Evolutionary conservation across 1,140 invertebrate species (phyloP), one percentile per base, ranked within the genome.

Genomic region (Proales similis): DNA sequence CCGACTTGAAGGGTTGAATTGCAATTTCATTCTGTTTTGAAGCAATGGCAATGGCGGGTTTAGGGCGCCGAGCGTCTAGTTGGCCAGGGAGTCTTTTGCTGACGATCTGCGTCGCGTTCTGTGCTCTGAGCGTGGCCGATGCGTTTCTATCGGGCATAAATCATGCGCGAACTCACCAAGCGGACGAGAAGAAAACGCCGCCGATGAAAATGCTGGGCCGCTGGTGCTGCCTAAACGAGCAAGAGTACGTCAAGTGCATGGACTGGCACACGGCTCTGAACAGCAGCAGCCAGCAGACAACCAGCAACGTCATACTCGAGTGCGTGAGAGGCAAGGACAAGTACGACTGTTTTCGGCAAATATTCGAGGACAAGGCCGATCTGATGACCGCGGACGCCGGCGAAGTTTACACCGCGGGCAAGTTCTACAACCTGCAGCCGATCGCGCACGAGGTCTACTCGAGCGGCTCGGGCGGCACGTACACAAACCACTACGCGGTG

Each of bases 381-480:
- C 74, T 95, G 29, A 86, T 90, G 9, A 83, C 83, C 0, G 70
- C 95, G 4, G 91, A 96, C 78, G 83, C 91, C 32, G 91, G 91
- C 19, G 87, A 94, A 78, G 84, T 92, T 11, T 95, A 91, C 75
- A 81, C 88, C 32, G 90, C 84, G 45, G 91, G 91, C 0, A 77
- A 89, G 45, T 92, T 89, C 71, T 87, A 93, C 73, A 92, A 88
- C 71, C 80, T 95, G 46, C 83, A 92, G 2, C 91, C 92, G 4
- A 86, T 92, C 63, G 80, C 88, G 75, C 42, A 49, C 19, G 71
- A 72, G 42, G 9, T 46, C 7, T 46, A 47, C 33, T 26, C 33
- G n/a, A 32, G 27, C 11, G 39, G 43, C 4, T 57, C 45, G 1
- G 17, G 30, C 29, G 22, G 32, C 2, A 49, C 19, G 5, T 63